Evolutionary conservation across 2,797 vertebrate species (phyloP), one percentile per base, ranked within the genome.

Genomic region (Hydrocynus forskahlii): DNA sequence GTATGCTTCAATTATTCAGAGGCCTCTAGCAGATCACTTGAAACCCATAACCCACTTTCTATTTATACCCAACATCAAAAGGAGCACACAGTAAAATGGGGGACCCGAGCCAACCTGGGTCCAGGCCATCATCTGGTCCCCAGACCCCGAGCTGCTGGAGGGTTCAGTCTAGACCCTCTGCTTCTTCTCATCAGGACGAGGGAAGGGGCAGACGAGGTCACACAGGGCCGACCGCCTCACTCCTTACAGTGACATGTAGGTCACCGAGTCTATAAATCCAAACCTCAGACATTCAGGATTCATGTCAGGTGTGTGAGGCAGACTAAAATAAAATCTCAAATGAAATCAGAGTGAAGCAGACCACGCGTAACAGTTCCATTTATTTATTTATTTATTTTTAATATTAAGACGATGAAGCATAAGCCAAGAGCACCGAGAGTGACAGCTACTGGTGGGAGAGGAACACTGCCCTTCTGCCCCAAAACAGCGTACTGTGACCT

Each of bases 351-450:
- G 6, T 21, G 35, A 74, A 60, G 43, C 74, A 29, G 12, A 60
- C 66, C 67, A 76, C 64, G 76, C 62, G 25, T 63, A 74, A 78
- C 57, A 19, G 25, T 80, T 87, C 83, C 81, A 93, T 92, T 94
- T 92, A 91, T 91, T 90, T 93, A 93, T 92, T 94, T 94, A 81
- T 93, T 94, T 93, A 8, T 94, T 93, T 94, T 92, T 92, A 93
- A 94, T 95, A 95, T 95, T 95, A 95, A 95, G 94, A 95, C 95
- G 95, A 94, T 93, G 93, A 95, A 95, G 94, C 94, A 92, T 92
- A 93, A 95, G 94, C 93, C 93, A 94, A 94, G 64, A 88, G 94
- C 94, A 95, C 94, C 92, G 91, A 93, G 86, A 92, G 93, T 93
- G 93, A 94, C 93, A 93, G 92, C 94, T 94, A 94, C 92, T 93